Evolutionary conservation across 2,113 vertebrate genomes (phyloP), one percentile per base, ranked within the genome.

Genomic region (Mesitornis unicolor): DNA sequence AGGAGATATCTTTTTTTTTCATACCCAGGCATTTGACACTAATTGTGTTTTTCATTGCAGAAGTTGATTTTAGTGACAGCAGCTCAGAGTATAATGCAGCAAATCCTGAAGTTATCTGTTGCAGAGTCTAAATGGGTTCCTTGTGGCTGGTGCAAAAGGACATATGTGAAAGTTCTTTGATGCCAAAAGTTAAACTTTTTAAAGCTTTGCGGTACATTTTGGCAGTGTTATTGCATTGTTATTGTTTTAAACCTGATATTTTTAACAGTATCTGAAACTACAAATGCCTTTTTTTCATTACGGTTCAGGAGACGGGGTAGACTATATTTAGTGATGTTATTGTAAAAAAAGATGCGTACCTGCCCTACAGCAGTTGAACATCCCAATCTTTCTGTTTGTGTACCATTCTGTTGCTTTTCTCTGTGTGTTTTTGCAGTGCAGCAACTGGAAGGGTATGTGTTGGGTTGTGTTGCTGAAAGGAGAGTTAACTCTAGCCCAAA

Each of bases 351-450:
- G 74, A 29, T 13, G 67, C 84, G 85, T 43, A 73, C 13, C 31
- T 79, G 75, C 95, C 95, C 77, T 86, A 60, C 83, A 91, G 93
- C 91, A 94, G 75, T 71, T 76, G 84, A 88, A 22, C 36, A 81
- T n/a, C 82, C 76, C 85, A 84, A 26, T 93, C 87, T 94, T 88
- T 84, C 76, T 73, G 90, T 86, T 31, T 21, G 16, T 65, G 18
- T 42, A 54, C 48, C 76, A 93, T 71, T 40, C 82, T 73, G 28
- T 65, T 75, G 35, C 67, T 93, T 91, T 96, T 61, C 20, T 68
- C 83, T 94, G 78, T 36, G 53, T 38, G 22, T 5, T 60, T 56
- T 56, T 36, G 83, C 87, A 36, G 43, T 33, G 8, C 9, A 65
- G 48, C 24, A 84, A 28, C 40, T 43, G 71, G 31, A 69, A 68